phyloP scores from a whole-genome alignment of 2,888 invertebrate species.

The Phortica magna region DNA sequence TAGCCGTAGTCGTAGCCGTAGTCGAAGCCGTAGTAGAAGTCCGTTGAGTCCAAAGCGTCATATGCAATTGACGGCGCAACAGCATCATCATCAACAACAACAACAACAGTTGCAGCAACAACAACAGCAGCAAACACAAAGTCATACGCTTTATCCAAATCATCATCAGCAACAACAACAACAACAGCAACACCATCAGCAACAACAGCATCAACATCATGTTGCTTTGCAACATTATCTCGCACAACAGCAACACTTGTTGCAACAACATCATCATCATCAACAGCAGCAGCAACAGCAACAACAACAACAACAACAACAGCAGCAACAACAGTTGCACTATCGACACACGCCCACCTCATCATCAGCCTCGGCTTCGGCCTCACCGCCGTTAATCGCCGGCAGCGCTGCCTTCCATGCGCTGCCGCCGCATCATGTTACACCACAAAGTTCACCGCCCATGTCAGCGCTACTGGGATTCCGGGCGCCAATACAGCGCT shows the following conservation, averaged over 20 bases:
- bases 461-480: constrained; percentile 11
- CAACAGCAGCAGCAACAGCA: constrained; percentile 51
- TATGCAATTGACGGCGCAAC: constrained; percentile 41
- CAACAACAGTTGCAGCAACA: constrained; percentile 60
- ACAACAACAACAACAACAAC: constrained; percentile 52
- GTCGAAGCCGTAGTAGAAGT: constrained; percentile 26
- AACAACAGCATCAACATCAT: constrained; percentile 64
- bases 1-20: constrained; percentile 26
- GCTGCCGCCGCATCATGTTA: constrained; percentile 26
- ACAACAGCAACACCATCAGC: constrained; percentile 53
- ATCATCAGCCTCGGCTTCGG: constrained; percentile 46
- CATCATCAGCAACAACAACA: constrained; percentile 54
- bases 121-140: constrained; percentile 52
- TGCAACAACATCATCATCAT: constrained; percentile 66
- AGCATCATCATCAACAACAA: constrained; percentile 55
- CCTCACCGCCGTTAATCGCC: constrained; percentile 48
- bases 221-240: constrained; percentile 70
- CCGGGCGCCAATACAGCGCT: constrained; percentile 24
- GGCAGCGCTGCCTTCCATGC: constrained; percentile 35
- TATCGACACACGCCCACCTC: constrained; percentile 46
- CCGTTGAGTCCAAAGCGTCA: constrained; percentile 37
- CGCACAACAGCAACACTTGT: constrained; percentile 69
- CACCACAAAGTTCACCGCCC: constrained; percentile 34
- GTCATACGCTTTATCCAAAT: constrained; percentile 33
- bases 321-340: constrained; percentile 21